These are phyloP conservation scores for Trichacis sp. DNA, from an alignment of 2,888 invertebrate genomes.

Conservation along the genomic window DNA sequence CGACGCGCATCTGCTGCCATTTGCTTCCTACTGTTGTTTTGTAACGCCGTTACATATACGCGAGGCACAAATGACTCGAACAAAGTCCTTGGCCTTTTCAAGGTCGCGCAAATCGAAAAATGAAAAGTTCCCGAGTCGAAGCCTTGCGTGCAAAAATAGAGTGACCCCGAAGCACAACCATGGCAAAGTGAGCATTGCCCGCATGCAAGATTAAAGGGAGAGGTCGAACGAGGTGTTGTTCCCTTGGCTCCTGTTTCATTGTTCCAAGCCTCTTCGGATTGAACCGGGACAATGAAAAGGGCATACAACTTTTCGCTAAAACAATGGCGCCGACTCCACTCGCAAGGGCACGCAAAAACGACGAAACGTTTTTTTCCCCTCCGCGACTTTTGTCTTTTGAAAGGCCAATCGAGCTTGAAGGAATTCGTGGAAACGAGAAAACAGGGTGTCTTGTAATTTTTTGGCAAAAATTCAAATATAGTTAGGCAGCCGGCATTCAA, in stretches of 20 bases:
- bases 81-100: no score
- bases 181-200: conserved; percentile 10
- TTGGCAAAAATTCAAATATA: no score
- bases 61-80: background rate
- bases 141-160: no score
- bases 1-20: background rate
- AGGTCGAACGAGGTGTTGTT: conserved; percentile 22
- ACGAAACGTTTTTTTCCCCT: no score
- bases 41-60: background rate
- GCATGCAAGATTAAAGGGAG: conserved; percentile 27
- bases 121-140: no score
- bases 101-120: no score
- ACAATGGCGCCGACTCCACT: background rate
- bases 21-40: background rate
- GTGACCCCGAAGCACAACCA: no score
- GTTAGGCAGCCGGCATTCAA: no score
- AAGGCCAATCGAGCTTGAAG: no score
- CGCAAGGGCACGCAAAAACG: background rate
- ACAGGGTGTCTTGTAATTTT: no score
- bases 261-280: background rate
- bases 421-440: no score
- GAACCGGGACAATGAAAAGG: background rate
- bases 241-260: conserved; percentile 1
- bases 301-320: background rate
- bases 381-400: no score